Percentiles rank a stretch among this genome's conserved stretches.
These are phyloP conservation scores for Pachyramphus minor DNA, from an alignment of 2,113 vertebrate species.

Conservation along the genomic window DNA sequence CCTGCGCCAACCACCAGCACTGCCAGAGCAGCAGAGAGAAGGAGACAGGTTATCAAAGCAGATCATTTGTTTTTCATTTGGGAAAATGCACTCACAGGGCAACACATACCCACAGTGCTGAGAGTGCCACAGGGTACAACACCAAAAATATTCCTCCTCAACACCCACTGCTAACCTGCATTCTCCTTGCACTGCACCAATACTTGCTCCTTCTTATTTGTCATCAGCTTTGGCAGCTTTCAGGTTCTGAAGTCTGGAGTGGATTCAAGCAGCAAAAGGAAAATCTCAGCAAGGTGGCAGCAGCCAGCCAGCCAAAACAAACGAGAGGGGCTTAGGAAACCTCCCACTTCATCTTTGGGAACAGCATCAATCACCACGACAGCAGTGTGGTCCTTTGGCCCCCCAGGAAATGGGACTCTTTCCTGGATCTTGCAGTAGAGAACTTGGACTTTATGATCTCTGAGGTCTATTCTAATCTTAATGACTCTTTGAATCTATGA, in stretches of 20 bases:
- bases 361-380: not conserved
- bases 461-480: not conserved
- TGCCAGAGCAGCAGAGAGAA: not conserved
- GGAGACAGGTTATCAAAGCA: not conserved
- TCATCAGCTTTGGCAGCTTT: not conserved
- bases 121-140: fast-evolving
- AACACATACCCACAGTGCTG: not conserved
- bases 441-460: not conserved
- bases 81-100: not conserved
- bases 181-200: not conserved
- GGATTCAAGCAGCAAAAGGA: not conserved
- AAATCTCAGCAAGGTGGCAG: conserved; percentile 59
- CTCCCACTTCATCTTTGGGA: not conserved
- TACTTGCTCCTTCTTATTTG: not conserved
- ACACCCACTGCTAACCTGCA: not conserved
- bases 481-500: not conserved
- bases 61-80: not conserved
- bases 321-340: not conserved
- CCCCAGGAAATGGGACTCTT: not conserved
- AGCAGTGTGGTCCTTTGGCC: not conserved
- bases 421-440: not conserved
- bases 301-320: conserved; percentile 33
- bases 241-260: not conserved
- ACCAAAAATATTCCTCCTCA: not conserved
- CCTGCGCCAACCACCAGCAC: not conserved